Evolutionary conservation across 2,797 vertebrate species (phyloP).

Genomic region (Tragelaphus eurycerus): DNA sequence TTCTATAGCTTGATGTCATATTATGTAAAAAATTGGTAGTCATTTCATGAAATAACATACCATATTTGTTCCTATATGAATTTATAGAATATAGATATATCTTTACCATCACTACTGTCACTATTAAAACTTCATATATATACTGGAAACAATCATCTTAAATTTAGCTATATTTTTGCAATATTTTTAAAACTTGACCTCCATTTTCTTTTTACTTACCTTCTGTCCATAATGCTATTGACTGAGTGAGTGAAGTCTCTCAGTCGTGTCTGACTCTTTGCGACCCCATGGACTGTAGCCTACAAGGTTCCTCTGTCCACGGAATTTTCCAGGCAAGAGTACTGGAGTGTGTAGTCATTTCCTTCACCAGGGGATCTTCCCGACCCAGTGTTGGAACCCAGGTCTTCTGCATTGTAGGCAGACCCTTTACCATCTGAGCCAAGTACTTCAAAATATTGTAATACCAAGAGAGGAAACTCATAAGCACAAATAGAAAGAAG

Average conservation of each 20-base stretch:
- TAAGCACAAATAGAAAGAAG: not conserved
- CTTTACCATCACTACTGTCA: not conserved
- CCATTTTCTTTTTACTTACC: not conserved
- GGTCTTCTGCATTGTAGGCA: too few species aligned
- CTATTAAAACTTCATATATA: not conserved
- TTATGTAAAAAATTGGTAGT: not conserved
- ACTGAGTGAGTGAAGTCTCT: not conserved
- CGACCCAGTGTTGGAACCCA: fast-evolving
- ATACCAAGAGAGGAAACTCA: not conserved
- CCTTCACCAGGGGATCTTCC: too few species aligned
- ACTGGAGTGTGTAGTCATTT: too few species aligned
- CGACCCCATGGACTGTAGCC: too few species aligned
- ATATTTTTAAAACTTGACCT: not conserved
- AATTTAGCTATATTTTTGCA: not conserved
- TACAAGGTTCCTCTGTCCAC: too few species aligned
- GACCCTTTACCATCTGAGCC: too few species aligned
- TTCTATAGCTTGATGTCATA: not conserved
- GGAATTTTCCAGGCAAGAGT: too few species aligned
- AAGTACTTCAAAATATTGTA: not conserved
- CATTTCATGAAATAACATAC: not conserved
- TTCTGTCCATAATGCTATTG: not conserved
- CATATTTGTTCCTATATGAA: not conserved
- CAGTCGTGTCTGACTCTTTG: fast-evolving
- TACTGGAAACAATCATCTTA: not conserved
- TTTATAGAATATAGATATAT: not conserved